Evolutionary conservation across 2,113 vertebrate genomes (phyloP), one percentile per base, ranked within the genome.

Genomic region (Spea multiplicata): DNA sequence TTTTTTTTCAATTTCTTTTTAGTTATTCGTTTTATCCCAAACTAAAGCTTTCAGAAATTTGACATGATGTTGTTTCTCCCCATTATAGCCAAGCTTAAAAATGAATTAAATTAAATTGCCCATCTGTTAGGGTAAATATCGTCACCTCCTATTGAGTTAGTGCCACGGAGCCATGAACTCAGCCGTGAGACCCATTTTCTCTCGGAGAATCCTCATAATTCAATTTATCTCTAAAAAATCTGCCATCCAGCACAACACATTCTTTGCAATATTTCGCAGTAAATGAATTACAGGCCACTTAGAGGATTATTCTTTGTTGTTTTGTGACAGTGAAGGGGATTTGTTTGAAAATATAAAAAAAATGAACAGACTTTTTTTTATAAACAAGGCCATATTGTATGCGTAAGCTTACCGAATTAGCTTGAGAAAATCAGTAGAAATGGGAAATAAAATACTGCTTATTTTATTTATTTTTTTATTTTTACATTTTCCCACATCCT

Each of bases 71-170:
- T 66, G 62, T n/a, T 66, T n/a, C 65, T 57, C 44, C 53, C 55
- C 57, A 45, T 59, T 52, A 59, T 44, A 48, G 52, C 68, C 44
- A 50, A 76, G 66, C 66, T 75, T 30, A 46, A 66, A 45, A 59
- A 67, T 57, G 62, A 55, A 47, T 14, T 55, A 57, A 52, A 57
- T 68, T 47, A 44, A 59, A 68, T 57, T 68, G 5, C 30, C 12
- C 59, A 16, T 50, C 74, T 49, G 6, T 66, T 52, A 47, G 64
- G 73, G 9, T 59, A 74, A 74, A 74, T 68, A 68, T 68, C 66
- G 57, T 76, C 65, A 59, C 74, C 74, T 76, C 66, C 68, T 76
- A 76, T 76, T 57, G 65, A 76, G 68, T 76, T 76, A 76, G n/a
- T 4, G 10, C 53, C 48, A 53, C 9, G 12, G 69, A 72, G 71